Conservation (phyloP, 2,888 invertebrate genomes). For the Nemapogon koenigi region DNA sequence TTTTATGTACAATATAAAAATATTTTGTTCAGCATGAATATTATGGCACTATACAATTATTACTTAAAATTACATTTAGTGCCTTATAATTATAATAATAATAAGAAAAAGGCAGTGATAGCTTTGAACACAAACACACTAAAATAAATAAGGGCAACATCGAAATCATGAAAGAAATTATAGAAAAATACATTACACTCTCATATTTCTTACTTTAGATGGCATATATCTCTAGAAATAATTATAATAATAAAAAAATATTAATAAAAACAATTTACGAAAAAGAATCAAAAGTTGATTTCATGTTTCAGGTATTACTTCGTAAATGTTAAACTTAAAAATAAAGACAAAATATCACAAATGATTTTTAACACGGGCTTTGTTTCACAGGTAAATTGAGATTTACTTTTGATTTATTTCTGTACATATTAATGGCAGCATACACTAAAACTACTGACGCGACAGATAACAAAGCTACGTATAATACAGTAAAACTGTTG, state of each 20-base stretch:
- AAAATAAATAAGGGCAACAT: conserved; percentile 16
- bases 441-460: conserved; percentile 30
- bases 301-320: too few species aligned
- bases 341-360: too few species aligned
- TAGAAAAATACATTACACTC: too few species aligned
- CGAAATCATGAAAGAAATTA: conserved; percentile 11
- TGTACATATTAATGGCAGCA: conserved; percentile 29
- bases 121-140: conserved; percentile 18
- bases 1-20: conserved; percentile 17
- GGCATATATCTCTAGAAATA: too few species aligned
- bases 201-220: too few species aligned
- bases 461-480: conserved; percentile 32
- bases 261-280: too few species aligned
- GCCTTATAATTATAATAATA: conserved; percentile 19
- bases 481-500: conserved; percentile 24
- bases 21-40: conserved; percentile 8
- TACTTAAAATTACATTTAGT: conserved; percentile 37
- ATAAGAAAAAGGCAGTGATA: conserved; percentile 34
- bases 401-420: conserved; percentile 21
- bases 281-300: too few species aligned
- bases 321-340: too few species aligned
- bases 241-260: too few species aligned
- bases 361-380: too few species aligned
- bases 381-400: too few species aligned
- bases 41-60: conserved; percentile 55